Base-by-base conservation (phyloP, 2,888 invertebrate species). In the Punctoribates punctum region DNA sequence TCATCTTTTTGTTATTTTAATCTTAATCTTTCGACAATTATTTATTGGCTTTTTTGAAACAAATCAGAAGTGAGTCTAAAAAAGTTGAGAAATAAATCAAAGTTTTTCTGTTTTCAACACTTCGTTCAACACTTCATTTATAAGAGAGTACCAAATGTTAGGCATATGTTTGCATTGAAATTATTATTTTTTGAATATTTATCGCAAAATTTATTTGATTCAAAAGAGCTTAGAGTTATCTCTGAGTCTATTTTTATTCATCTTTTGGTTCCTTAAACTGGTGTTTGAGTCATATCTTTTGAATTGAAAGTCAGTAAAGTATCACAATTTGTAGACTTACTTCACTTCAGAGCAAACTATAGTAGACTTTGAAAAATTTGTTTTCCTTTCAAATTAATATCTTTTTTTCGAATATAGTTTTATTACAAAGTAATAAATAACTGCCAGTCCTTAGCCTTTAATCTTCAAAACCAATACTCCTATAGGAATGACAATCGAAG, bases 301-400 rank as follows among this genome's bases (percentile, higher is more conserved):
- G 23, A 57, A 25, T 23, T 13, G 27, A 60, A 60, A 23, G 20
- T 15, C 60, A 23, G 60, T 27, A 27, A 60, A 60, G 17, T 29
- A 60, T 60, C 13, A 60, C 60, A 60, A 60, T 60, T 60, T 27
- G 60, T 60, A 60, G 60, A 17, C 60, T 27, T 27, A 27, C 15
- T 27, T 60, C 11, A 27, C 15, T 60, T 60, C 29, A 60, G 5
- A 60, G 13, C 60, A 60, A 60, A 60, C 60, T 60, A 51, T 51
- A 51, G n/a, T 29, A 67, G 67, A 67, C 42, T 67, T 67, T 67
- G 67, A 67, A 67, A 67, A 67, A 67, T 67, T 67, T 42, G 67
- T 42, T 42, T 20, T 17, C 29, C 34, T 67, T 67, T 67, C 42
- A 42, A 67, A 67, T 67, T 67, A 67, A 67, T 42, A 20, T 67